These are phyloP conservation scores for Microctonus aethiopoides DNA, from an alignment of 2,888 invertebrate genomes.

Conservation along the genomic window DNA sequence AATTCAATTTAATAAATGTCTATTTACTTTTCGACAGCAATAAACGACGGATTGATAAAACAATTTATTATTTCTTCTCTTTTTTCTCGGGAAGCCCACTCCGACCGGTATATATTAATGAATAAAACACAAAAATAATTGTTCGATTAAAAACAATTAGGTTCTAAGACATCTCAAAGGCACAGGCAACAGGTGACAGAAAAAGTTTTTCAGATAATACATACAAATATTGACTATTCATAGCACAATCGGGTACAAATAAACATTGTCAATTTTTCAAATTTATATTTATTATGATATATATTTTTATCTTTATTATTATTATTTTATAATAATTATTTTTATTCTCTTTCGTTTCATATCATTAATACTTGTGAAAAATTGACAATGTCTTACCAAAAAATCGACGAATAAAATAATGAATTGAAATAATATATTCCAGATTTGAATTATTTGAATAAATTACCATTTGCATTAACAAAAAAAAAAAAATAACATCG, in stretches of 20 bases:
- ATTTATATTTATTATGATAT: not conserved
- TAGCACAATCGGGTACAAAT: slow-evolving; percentile 39
- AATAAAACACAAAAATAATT: slow-evolving; percentile 42
- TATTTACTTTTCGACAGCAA: slow-evolving; percentile 61
- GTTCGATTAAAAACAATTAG: slow-evolving; percentile 43
- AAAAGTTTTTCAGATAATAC: slow-evolving; percentile 45
- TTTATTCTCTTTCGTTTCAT: not conserved
- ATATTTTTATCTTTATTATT: not conserved
- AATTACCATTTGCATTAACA: slow-evolving; percentile 37
- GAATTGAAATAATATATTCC: slow-evolving; percentile 33
- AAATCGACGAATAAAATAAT: slow-evolving; percentile 29
- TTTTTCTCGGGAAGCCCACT: slow-evolving; percentile 53
- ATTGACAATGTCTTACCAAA: slow-evolving; percentile 34
- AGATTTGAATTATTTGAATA: slow-evolving; percentile 32
- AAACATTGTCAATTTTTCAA: slow-evolving; percentile 4
- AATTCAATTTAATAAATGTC: no score
- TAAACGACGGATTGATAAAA: slow-evolving; percentile 56
- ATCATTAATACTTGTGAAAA: slow-evolving; percentile 3
- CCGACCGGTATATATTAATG: slow-evolving; percentile 50
- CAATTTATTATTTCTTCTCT: slow-evolving; percentile 37
- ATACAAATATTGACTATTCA: slow-evolving; percentile 51
- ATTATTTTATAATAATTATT: slow-evolving; percentile 12
- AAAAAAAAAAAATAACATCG: slow-evolving; percentile 21
- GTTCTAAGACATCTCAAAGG: slow-evolving; percentile 54
- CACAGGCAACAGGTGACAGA: slow-evolving; percentile 61